phyloP scores from a whole-genome alignment of 2,113 vertebrate genomes.

The Urocitellus parryii region DNA sequence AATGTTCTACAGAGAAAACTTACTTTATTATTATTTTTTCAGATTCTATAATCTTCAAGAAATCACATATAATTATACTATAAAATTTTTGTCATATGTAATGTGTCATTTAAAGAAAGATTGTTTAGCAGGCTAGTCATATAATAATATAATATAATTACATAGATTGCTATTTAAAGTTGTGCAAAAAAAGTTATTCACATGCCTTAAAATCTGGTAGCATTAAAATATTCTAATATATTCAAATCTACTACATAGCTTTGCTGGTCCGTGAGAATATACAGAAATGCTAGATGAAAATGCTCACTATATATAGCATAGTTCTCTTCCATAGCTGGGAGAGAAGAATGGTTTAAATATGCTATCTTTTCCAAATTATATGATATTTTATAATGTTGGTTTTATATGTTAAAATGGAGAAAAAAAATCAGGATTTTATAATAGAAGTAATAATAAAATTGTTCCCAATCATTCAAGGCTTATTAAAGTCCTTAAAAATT shows the following conservation, averaged over 20 bases:
- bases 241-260: not conserved
- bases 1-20: not conserved
- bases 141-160: not conserved
- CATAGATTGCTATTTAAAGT: not conserved
- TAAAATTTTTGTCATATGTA: not conserved
- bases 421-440: not conserved
- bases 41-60: not conserved
- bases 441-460: not conserved
- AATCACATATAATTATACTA: not conserved
- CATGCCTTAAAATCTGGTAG: not conserved
- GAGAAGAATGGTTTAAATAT: not conserved
- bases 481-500: not conserved
- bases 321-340: not conserved
- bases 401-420: not conserved
- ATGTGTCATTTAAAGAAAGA: not conserved
- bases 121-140: not conserved
- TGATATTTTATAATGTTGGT: not conserved
- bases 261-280: not conserved
- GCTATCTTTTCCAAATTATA: not conserved
- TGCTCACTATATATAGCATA: not conserved
- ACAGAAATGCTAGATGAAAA: not conserved
- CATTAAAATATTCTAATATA: not conserved
- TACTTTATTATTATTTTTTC: not conserved
- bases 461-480: not conserved
- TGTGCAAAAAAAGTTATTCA: conserved; percentile 15